Conservation (phyloP, 2,888 invertebrate species). For the Alsophila aescularia region DNA sequence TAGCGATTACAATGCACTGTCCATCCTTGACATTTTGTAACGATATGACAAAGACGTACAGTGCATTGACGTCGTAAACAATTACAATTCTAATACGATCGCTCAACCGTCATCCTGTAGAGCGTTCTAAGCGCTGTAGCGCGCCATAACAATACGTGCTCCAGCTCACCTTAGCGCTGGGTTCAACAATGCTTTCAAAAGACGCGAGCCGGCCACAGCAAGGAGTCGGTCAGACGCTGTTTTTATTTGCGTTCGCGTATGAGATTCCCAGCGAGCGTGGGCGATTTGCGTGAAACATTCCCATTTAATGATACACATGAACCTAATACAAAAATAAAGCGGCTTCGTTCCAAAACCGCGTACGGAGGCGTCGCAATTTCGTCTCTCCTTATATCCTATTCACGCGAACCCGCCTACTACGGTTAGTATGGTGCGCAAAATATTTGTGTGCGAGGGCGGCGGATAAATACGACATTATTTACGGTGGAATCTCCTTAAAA, state of each 20-base stretch:
- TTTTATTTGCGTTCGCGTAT: slow-evolving; percentile 27
- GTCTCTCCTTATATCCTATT: slow-evolving; percentile 47
- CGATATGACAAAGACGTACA: no score
- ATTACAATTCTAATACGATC: no score
- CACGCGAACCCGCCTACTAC: slow-evolving; percentile 51
- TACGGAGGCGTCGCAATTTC: slow-evolving; percentile 55
- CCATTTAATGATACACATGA: slow-evolving; percentile 44
- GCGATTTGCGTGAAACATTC: slow-evolving; percentile 49
- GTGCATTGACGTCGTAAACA: no score
- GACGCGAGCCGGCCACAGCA: background rate
- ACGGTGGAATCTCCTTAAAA: slow-evolving; percentile 48
- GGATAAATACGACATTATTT: slow-evolving; percentile 39
- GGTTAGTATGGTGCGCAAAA: slow-evolving; percentile 52
- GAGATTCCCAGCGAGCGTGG: slow-evolving; percentile 35
- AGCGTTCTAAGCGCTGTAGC: no score
- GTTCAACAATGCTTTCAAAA: no score
- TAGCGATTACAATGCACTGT: no score
- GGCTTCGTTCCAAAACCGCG: slow-evolving; percentile 44
- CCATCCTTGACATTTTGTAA: no score
- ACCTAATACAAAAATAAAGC: slow-evolving; percentile 44
- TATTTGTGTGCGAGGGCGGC: slow-evolving; percentile 57
- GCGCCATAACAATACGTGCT: no score
- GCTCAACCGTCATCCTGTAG: no score
- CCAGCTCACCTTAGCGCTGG: no score
- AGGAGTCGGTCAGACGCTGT: slow-evolving; percentile 19